Base-by-base conservation (phyloP, 1,140 invertebrate genomes). In the Apis florea region DNA sequence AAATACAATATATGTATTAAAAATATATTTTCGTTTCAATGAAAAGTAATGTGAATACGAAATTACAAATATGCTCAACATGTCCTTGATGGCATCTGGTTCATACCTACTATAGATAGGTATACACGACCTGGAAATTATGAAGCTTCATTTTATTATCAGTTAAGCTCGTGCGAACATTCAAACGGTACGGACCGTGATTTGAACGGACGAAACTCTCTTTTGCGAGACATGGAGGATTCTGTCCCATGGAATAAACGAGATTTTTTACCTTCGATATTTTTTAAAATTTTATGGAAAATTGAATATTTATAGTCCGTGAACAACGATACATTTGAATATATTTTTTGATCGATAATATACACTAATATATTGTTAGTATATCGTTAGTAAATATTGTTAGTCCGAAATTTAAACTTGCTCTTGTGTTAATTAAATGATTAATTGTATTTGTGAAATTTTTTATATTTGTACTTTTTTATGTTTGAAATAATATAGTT, bases 131-230 rank as follows among this genome's bases (percentile, higher is more conserved):
- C 61, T 72, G 83, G 64, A 79, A 84, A 83, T 85, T 83, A 64
- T 74, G 76, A 83, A 83, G 68, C 76, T 61, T 21, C 76, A 40
- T 79, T 71, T 82, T 75, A 75, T 69, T 75, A 68, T 67, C 84
- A 86, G 85, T 87, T 76, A 86, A 83, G 54, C 24, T 56, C 58
- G 67, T 83, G 49, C 58, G 72, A 87, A 76, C 58, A 71, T 83
- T 54, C 26, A 58, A 74, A 76, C 63, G 21, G 56, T 54, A 68
- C 69, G 58, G 47, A 61, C 51, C 64, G 59, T 21, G 31, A 11
- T 51, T 58, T 21, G n/a, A 12, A 67, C 15, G 15, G 13, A n/a
- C 9, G 19, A 56, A 61, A 76, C 40, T 15, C 12, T 56, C 21
- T 47, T 51, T 54, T 26, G 21, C 26, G 49, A 63, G 56, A 13